Conservation (phyloP, 2,113 vertebrate genomes). For the Chaenocephalus aceratus region DNA sequence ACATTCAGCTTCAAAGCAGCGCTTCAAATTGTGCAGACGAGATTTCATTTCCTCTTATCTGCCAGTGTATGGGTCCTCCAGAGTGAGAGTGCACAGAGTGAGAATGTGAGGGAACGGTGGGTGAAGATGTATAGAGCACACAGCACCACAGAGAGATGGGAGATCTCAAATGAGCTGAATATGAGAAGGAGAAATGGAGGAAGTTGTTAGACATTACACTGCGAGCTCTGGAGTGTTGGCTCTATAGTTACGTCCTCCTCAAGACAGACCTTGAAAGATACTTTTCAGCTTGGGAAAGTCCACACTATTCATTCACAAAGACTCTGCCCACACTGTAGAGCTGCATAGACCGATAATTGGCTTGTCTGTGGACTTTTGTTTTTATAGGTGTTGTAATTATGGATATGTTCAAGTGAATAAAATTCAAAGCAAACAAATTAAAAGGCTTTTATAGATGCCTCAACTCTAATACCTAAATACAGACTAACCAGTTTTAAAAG, state of each 20-base stretch:
- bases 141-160: conserved; percentile 63
- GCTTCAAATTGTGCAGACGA: conserved; percentile 81
- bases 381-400: conserved; percentile 11
- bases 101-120: conserved; percentile 77
- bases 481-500: not conserved
- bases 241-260: conserved; percentile 68
- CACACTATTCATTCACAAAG: conserved; percentile 55
- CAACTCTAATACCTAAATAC: not conserved
- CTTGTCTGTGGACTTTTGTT: not conserved
- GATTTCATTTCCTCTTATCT: conserved; percentile 84
- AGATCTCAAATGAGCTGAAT: conserved; percentile 77
- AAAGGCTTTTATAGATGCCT: not conserved
- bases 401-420: conserved; percentile 11
- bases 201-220: conserved; percentile 74
- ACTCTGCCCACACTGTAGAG: conserved; percentile 18
- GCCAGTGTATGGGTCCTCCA: conserved; percentile 78
- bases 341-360: conserved; percentile 10
- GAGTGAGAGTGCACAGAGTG: conserved; percentile 71
- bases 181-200: conserved; percentile 67
- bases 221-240: conserved; percentile 45
- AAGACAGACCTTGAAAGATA: conserved; percentile 64
- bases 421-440: not conserved
- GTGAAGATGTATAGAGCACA: conserved; percentile 75
- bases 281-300: conserved; percentile 53
- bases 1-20: conserved; percentile 80